phyloP scores from a whole-genome alignment of 2,797 vertebrate genomes.

The Rhodeus uyekii region DNA sequence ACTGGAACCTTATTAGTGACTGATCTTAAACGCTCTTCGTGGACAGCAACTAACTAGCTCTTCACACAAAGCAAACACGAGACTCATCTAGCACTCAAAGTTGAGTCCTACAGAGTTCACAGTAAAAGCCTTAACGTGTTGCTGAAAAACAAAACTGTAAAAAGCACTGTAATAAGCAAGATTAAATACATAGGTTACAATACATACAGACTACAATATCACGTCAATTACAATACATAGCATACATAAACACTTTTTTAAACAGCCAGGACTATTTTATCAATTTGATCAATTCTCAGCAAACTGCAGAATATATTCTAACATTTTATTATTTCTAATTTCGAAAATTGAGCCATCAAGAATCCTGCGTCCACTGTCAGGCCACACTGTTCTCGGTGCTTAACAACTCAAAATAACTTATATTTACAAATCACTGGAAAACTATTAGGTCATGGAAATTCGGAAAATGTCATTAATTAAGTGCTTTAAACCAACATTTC shows the following conservation, averaged over 20 bases:
- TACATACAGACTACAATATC: background rate
- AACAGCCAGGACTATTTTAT: background rate
- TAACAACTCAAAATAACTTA: too few relatives aligned
- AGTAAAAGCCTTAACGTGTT: slow-evolving; percentile 6
- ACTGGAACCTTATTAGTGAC: background rate
- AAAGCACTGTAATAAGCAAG: background rate
- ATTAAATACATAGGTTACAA: background rate
- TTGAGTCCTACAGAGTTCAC: background rate
- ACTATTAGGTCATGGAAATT: too few relatives aligned
- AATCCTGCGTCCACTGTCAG: background rate
- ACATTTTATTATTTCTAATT: background rate
- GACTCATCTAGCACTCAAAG: background rate
- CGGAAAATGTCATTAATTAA: too few relatives aligned
- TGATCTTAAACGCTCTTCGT: background rate
- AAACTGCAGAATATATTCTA: background rate
- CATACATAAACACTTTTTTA: background rate
- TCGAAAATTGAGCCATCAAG: background rate
- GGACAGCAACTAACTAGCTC: background rate
- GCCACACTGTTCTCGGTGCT: background rate
- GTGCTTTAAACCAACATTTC: too few relatives aligned
- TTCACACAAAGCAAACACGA: background rate
- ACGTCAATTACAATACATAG: background rate
- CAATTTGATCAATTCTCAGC: background rate
- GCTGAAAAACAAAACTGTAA: background rate
- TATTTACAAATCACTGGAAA: too few relatives aligned